Evolutionary conservation across 2,797 vertebrate species (phyloP).

Genomic region (Xyrichtys novacula): DNA sequence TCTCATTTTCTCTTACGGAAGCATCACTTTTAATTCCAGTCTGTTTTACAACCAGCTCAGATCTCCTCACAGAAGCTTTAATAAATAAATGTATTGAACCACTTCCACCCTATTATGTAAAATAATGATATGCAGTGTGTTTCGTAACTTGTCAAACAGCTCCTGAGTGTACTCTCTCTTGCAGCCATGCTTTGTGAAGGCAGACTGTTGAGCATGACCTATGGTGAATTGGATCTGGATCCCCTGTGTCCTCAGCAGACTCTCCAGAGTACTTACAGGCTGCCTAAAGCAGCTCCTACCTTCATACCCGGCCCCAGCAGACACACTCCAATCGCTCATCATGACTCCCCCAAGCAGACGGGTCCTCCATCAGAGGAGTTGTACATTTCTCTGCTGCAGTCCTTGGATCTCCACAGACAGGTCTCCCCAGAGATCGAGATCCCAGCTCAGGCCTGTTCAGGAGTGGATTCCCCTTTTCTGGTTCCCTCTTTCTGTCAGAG

Average conservation of each 20-base stretch:
- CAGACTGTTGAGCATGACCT: conserved; percentile 78
- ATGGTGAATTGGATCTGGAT: conserved; percentile 49
- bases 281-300: conserved; percentile 43
- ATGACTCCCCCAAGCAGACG: conserved; percentile 24
- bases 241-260: conserved; percentile 27
- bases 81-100: too few species aligned
- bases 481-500: conserved; percentile 95
- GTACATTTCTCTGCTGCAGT: conserved; percentile 51
- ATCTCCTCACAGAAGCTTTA: too few species aligned
- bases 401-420: conserved; percentile 42
- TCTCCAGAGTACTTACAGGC: conserved; percentile 12
- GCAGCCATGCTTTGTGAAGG: conserved; percentile 86
- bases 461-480: conserved; percentile 87
- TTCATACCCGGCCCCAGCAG: conserved; percentile 34
- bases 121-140: background rate
- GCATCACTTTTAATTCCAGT: too few species aligned
- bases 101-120: background rate
- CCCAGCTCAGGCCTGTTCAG: conserved; percentile 69
- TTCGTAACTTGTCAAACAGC: background rate
- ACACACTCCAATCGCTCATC: conserved; percentile 23
- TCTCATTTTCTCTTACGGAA: too few species aligned
- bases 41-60: too few species aligned
- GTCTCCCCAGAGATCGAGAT: conserved; percentile 75
- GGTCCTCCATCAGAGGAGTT: conserved; percentile 13
- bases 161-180: conserved; percentile 16